Base-by-base conservation (phyloP, 2,888 invertebrate species). In the Fragum sueziense region DNA sequence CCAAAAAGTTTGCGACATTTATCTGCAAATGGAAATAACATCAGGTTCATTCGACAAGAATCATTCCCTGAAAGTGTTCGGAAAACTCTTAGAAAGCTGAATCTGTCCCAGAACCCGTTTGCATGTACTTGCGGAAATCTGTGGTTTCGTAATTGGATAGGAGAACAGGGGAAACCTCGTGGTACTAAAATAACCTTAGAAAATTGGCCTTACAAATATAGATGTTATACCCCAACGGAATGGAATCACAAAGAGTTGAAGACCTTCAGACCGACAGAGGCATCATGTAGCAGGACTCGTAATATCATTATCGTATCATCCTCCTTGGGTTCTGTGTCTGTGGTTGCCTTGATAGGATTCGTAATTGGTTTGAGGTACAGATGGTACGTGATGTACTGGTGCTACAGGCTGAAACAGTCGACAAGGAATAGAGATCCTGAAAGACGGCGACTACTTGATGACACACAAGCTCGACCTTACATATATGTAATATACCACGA, bases 31-130 rank as follows among this genome's bases (percentile, higher is more conserved):
- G 25, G 47, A 1, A 65, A 71, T n/a, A 20, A 67, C 22, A 71
- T 76, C 11, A 27, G 67, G 14, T 47, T 37, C 14, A 59, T 76
- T 2, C 54, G 67, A 27, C 25, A 29, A 4, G 22, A 14, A 20
- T 41, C 67, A 3, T 71, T 76, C 59, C 71, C 76, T 0, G 6
- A 22, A 1, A 47, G 31, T 31, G 33, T 76, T 22, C n/a, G 25
- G 41, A 54, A 41, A n/a, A 54, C 67, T 3, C 47, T 76, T 9
- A 33, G 67, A 27, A 33, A 34, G 14, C n/a, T 76, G 22, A 52
- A 71, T 31, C n/a, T 76, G 25, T 14, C 70, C 11, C 47, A 70
- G 14, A 85, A 83, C 33, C 61, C 76, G 14, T 77, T 79, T 14
- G 65, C 51, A 0, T 85, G 83, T 59, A 65, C 31, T 2, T 80